Percentiles rank a stretch among this genome's conserved stretches.
phyloP scores from a whole-genome alignment of 1,140 invertebrate species.

The Dinoponera quadriceps region DNA sequence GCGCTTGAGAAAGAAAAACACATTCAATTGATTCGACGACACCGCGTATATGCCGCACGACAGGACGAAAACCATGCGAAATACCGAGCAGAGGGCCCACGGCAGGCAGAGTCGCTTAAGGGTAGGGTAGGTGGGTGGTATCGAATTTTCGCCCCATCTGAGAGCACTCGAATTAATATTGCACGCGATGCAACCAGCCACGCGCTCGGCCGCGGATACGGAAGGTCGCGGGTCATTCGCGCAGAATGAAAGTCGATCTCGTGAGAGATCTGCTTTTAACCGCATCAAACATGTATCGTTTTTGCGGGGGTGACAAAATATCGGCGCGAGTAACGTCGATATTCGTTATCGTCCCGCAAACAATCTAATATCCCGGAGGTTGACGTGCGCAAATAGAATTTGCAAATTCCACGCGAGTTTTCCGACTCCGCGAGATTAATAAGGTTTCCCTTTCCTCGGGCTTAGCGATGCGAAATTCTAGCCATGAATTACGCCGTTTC shows the following conservation, averaged over 20 bases:
- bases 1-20: not conserved
- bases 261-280: constrained; percentile 57
- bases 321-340: not conserved
- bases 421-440: not conserved
- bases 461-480: too few relatives aligned
- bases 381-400: not conserved
- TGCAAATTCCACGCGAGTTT: not conserved
- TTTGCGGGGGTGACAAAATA: constrained; percentile 32
- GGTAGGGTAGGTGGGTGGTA: constrained; percentile 66
- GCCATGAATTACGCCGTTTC: too few relatives aligned
- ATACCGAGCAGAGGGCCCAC: constrained; percentile 3
- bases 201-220: constrained; percentile 55
- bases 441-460: too few relatives aligned
- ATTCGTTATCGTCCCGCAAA: not conserved
- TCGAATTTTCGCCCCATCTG: constrained; percentile 80
- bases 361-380: not conserved
- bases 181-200: constrained; percentile 66
- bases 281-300: constrained; percentile 49
- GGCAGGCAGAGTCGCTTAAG: constrained; percentile 17
- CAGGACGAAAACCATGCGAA: constrained; percentile 34
- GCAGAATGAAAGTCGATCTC: constrained; percentile 64
- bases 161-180: constrained; percentile 81
- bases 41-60: constrained; percentile 33
- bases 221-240: constrained; percentile 64
- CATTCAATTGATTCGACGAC: constrained; percentile 5